Conservation (phyloP, 2,797 vertebrate species). For the Eupleurogrammus muticus region DNA sequence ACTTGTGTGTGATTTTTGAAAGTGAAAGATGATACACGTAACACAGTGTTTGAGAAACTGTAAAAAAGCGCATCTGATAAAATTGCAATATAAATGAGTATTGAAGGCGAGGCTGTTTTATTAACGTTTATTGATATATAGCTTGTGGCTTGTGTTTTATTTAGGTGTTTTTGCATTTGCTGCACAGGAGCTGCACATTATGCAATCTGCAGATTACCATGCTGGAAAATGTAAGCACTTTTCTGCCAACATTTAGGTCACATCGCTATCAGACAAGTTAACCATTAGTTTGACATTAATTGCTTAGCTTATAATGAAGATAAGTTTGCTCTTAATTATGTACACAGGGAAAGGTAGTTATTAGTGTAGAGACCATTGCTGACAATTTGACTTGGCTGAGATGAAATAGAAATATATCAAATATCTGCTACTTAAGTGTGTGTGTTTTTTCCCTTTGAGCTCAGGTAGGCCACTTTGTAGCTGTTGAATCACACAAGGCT, state of each 20-base stretch:
- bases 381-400: conserved; percentile 36
- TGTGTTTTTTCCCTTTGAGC: conserved; percentile 28
- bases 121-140: not conserved
- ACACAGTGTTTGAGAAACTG: not conserved
- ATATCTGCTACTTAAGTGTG: conserved; percentile 42
- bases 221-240: not conserved
- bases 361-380: conserved; percentile 30
- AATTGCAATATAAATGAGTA: not conserved
- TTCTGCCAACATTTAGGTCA: not conserved
- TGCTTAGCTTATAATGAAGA: conserved; percentile 70
- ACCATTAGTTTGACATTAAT: conserved; percentile 67
- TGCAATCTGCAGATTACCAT: conserved; percentile 7
- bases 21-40: not conserved
- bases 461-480: conserved; percentile 31
- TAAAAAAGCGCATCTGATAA: not conserved
- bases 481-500: conserved; percentile 60
- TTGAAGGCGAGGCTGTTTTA: not conserved
- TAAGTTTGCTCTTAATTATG: conserved; percentile 42
- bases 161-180: no score
- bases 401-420: conserved; percentile 58
- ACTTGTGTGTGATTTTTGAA: not conserved
- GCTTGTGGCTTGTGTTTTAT: not conserved
- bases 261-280: conserved; percentile 39
- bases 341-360: not conserved
- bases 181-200: not conserved